Conservation (phyloP, 2,888 invertebrate genomes). For the Polymixis flavicincta region DNA sequence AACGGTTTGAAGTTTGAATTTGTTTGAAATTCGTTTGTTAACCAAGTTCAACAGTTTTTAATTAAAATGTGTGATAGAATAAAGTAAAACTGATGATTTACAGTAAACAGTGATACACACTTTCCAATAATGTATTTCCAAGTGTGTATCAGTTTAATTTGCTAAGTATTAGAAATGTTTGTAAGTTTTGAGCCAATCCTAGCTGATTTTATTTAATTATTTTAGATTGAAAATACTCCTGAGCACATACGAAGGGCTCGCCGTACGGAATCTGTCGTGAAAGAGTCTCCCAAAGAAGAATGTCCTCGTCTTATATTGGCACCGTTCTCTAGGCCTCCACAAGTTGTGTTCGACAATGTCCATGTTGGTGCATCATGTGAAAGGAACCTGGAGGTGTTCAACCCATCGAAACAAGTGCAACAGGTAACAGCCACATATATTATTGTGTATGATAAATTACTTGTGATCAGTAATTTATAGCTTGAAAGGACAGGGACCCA, state of each 20-base stretch:
- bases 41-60: background rate
- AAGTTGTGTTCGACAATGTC: slow-evolving; percentile 93
- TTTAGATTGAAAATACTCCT: slow-evolving; percentile 88
- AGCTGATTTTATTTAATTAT: slow-evolving; percentile 31
- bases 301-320: slow-evolving; percentile 90
- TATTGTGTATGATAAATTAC: too few species aligned
- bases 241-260: slow-evolving; percentile 82
- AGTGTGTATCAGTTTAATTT: slow-evolving; percentile 46
- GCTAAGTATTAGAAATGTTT: background rate
- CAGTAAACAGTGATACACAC: slow-evolving; percentile 17
- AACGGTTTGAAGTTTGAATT: slow-evolving; percentile 60
- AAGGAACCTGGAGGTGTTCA: slow-evolving; percentile 90
- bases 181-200: slow-evolving; percentile 2
- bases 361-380: slow-evolving; percentile 89
- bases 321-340: slow-evolving; percentile 92
- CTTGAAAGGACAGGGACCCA: background rate
- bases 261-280: slow-evolving; percentile 76
- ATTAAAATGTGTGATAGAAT: slow-evolving; percentile 33
- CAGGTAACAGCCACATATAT: slow-evolving; percentile 74
- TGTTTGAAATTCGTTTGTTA: slow-evolving; percentile 64
- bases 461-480: background rate
- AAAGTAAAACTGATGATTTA: slow-evolving; percentile 28
- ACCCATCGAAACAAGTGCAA: slow-evolving; percentile 88
- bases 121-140: slow-evolving; percentile 62
- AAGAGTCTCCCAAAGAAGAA: slow-evolving; percentile 83